Conservation (phyloP, 2,113 vertebrate genomes). For the Hippocampus guttulatus region DNA sequence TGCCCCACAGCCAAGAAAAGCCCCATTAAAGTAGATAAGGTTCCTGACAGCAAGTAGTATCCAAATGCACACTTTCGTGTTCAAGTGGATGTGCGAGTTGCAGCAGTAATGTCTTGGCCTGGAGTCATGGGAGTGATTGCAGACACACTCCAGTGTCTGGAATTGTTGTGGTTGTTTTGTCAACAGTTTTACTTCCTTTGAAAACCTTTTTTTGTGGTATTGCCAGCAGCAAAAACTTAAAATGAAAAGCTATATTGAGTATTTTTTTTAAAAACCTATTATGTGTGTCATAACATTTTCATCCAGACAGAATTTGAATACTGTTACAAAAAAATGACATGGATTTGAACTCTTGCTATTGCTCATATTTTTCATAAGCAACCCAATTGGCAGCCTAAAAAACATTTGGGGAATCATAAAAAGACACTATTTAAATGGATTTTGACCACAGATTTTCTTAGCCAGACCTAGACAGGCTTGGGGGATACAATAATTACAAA, state of each 20-base stretch:
- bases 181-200: conserved; percentile 55
- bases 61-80: conserved; percentile 38
- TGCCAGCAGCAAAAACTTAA: conserved; percentile 54
- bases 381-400: conserved; percentile 46
- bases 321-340: conserved; percentile 54
- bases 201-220: conserved; percentile 31
- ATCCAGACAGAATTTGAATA: conserved; percentile 46
- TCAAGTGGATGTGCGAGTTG: conserved; percentile 36
- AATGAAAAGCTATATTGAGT: conserved; percentile 52
- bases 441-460: conserved; percentile 45
- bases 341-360: conserved; percentile 56
- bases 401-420: conserved; percentile 53
- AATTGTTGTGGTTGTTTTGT: conserved; percentile 50
- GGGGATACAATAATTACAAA: conserved; percentile 54
- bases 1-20: conserved; percentile 71
- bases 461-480: conserved; percentile 34
- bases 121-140: conserved; percentile 56
- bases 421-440: conserved; percentile 51
- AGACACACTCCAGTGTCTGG: conserved; percentile 46
- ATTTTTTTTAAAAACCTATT: conserved; percentile 31
- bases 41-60: conserved; percentile 69
- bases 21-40: conserved; percentile 82
- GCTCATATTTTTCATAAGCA: conserved; percentile 41
- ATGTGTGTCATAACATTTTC: conserved; percentile 51
- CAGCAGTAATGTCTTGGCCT: conserved; percentile 77